Evolutionary conservation across 2,797 vertebrate species (phyloP).

Genomic region (Urophycis tenuis): DNA sequence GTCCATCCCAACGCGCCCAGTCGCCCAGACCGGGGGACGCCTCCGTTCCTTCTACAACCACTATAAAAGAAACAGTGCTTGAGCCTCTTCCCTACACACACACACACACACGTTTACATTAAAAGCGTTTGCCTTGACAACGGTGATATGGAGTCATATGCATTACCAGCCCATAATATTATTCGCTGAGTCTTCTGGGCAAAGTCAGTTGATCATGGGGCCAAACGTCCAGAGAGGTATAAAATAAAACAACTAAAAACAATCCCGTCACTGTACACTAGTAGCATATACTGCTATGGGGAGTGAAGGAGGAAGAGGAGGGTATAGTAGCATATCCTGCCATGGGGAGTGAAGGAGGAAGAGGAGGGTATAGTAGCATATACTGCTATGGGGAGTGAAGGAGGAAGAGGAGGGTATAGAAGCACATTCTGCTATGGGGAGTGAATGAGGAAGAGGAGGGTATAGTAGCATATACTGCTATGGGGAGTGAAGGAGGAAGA

Average conservation of each 20-base stretch:
- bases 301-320: conserved; percentile 10
- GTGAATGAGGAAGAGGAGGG: neutral
- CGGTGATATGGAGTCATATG: neutral
- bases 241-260: conserved; percentile 25
- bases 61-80: conserved; percentile 37
- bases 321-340: neutral
- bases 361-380: conserved; percentile 40
- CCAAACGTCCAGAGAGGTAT: conserved; percentile 34
- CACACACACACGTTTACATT: conserved; percentile 13
- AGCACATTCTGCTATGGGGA: neutral
- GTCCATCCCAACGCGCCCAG: too few relatives aligned
- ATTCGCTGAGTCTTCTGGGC: conserved; percentile 15
- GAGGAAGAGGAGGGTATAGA: neutral
- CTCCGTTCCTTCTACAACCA: conserved; percentile 22
- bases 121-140: conserved; percentile 24
- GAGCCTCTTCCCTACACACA: conserved; percentile 22
- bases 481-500: too few relatives aligned
- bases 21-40: neutral
- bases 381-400: conserved; percentile 22
- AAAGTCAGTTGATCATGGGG: conserved; percentile 26
- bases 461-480: too few relatives aligned
- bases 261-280: conserved; percentile 55
- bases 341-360: neutral
- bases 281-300: conserved; percentile 59
- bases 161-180: neutral